A percentile compares a stretch with the other conserved stretches of the same genome.
phyloP scores from a whole-genome alignment of 2,113 vertebrate species.

The Chroicocephalus ridibundus region DNA sequence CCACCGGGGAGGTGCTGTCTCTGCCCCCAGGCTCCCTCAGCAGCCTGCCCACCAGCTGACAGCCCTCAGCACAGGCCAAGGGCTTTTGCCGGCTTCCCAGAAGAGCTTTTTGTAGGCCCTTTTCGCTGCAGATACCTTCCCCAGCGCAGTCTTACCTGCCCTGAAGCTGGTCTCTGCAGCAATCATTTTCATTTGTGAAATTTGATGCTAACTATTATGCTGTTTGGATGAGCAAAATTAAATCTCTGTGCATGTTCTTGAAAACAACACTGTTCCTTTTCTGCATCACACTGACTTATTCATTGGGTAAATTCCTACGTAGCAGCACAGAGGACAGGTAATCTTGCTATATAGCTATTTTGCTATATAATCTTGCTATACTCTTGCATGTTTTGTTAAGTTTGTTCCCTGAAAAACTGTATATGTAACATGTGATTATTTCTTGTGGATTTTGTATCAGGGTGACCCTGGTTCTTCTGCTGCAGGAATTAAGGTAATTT shows the following conservation, averaged over 20 bases:
- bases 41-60: too few relatives aligned
- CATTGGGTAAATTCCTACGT: background rate
- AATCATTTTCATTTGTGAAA: background rate
- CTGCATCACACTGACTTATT: background rate
- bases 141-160: too few relatives aligned
- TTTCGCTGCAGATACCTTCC: too few relatives aligned
- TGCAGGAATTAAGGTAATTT: constrained; percentile 95
- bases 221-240: background rate
- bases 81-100: too few relatives aligned
- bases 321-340: background rate
- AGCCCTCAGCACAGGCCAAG: too few relatives aligned
- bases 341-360: background rate
- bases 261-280: background rate
- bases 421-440: constrained; percentile 6
- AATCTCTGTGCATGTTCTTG: background rate
- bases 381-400: background rate
- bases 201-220: background rate
- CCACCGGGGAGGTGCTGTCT: too few relatives aligned
- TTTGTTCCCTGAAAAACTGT: background rate
- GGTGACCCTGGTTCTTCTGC: constrained; percentile 96
- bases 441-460: constrained; percentile 75
- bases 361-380: background rate
- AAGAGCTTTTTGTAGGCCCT: too few relatives aligned
- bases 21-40: too few relatives aligned
- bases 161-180: too few relatives aligned